Evolutionary conservation across 92 coral and sea anemone species (phyloP).

Genomic region (Galaxea fascicularis): DNA sequence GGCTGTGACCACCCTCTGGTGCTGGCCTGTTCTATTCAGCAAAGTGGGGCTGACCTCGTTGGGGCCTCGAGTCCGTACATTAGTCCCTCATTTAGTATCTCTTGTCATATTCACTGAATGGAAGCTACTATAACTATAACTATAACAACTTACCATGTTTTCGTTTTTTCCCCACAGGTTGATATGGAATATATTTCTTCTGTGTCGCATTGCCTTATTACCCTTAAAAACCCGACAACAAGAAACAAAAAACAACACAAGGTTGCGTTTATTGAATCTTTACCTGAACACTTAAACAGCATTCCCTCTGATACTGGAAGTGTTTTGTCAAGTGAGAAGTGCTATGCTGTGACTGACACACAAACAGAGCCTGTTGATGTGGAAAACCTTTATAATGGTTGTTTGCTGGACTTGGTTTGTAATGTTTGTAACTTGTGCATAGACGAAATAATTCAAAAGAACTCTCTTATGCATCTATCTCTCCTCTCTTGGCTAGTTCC

Average conservation of each 20-base stretch:
- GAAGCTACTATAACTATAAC: no score
- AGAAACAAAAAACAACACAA: constrained; percentile 58
- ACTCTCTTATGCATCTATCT: constrained; percentile 58
- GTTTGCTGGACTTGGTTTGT: constrained; percentile 71
- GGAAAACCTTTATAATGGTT: constrained; percentile 75
- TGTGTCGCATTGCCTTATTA: constrained; percentile 67
- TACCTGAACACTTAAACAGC: constrained; percentile 6
- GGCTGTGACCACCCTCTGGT: no score
- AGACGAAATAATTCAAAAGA: constrained; percentile 43
- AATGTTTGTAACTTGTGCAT: constrained; percentile 61
- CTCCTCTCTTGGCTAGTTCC: constrained; percentile 77
- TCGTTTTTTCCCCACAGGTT: constrained; percentile 41
- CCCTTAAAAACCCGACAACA: constrained; percentile 65
- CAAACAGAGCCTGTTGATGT: constrained; percentile 7
- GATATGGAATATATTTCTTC: constrained; percentile 30
- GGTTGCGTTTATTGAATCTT: constrained; percentile 64
- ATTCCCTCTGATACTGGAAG: neutral
- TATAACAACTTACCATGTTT: neutral
- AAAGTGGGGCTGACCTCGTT: no score
- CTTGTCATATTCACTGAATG: no score
- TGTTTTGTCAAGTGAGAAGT: neutral
- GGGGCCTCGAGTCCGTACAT: no score
- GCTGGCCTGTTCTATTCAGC: no score
- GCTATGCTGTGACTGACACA: neutral
- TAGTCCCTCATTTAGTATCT: no score